These are phyloP conservation scores for Gymnobelideus leadbeateri DNA, from an alignment of 2,113 vertebrate species.

Conservation along the genomic window DNA sequence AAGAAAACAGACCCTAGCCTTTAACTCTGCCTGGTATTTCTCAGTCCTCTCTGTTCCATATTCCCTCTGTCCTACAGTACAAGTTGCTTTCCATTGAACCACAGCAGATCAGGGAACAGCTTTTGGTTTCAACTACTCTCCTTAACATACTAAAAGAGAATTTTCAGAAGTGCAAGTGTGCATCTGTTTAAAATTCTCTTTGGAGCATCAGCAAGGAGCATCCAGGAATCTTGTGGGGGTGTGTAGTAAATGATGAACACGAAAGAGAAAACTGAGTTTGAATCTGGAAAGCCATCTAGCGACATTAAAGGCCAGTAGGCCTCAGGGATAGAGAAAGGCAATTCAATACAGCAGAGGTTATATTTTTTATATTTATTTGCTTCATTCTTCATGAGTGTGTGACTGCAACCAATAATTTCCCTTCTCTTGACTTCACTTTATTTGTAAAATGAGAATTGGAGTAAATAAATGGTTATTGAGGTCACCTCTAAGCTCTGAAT, in stretches of 20 bases:
- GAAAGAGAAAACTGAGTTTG: fast-evolving
- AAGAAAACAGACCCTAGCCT: background rate
- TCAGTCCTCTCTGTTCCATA: background rate
- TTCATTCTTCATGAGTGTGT: conserved; percentile 25
- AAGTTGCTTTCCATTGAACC: background rate
- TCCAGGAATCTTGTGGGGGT: background rate
- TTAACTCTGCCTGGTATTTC: background rate
- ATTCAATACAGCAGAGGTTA: background rate
- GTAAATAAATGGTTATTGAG: background rate
- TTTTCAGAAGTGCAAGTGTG: background rate
- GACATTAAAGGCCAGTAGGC: fast-evolving
- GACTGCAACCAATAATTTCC: background rate
- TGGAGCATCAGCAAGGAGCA: fast-evolving
- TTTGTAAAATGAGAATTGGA: background rate
- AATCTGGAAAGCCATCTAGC: background rate
- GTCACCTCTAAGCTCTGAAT: background rate
- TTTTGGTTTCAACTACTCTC: background rate
- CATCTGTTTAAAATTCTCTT: background rate
- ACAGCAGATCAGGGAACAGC: fast-evolving
- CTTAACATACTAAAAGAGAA: background rate
- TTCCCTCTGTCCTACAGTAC: too few relatives aligned
- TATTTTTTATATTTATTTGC: background rate
- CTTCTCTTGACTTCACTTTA: background rate
- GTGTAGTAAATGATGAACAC: background rate
- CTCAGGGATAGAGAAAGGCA: background rate